A percentile compares a stretch with the other conserved stretches of the same genome.
These are phyloP conservation scores for Florisuga fusca DNA, from an alignment of 2,797 vertebrate genomes.

Conservation along the genomic window DNA sequence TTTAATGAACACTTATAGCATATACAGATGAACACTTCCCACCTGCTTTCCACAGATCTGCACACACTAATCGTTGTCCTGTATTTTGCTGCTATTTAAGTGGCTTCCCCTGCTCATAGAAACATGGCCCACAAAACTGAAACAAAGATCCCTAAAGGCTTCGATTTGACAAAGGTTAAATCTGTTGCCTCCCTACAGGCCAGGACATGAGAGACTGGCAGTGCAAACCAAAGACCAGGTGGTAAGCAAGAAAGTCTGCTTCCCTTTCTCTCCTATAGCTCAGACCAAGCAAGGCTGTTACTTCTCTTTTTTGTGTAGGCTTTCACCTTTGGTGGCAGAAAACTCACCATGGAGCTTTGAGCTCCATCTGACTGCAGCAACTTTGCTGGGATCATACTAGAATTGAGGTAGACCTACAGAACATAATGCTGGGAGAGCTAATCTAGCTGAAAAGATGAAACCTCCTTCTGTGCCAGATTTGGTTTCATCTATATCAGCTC, in stretches of 20 bases:
- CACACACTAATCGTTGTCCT: conserved; percentile 43
- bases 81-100: conserved; percentile 35
- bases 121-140: neutral
- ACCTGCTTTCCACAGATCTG: conserved; percentile 35
- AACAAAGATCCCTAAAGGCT: neutral
- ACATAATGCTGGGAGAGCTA: neutral
- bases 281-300: neutral
- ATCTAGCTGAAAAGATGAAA: neutral
- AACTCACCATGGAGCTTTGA: neutral
- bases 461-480: neutral
- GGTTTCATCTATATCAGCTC: neutral
- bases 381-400: neutral
- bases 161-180: neutral
- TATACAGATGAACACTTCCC: conserved; percentile 59
- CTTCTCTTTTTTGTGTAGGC: neutral
- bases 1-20: conserved; percentile 47
- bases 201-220: neutral
- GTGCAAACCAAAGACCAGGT: neutral
- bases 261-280: neutral
- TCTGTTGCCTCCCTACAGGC: neutral
- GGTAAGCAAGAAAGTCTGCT: neutral
- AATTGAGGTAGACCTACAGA: neutral
- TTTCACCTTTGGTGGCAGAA: neutral
- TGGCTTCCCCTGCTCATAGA: neutral
- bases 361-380: neutral